Evolutionary conservation across 2,888 invertebrate genomes (phyloP).

Genomic region (Tetragonula carbonaria): DNA sequence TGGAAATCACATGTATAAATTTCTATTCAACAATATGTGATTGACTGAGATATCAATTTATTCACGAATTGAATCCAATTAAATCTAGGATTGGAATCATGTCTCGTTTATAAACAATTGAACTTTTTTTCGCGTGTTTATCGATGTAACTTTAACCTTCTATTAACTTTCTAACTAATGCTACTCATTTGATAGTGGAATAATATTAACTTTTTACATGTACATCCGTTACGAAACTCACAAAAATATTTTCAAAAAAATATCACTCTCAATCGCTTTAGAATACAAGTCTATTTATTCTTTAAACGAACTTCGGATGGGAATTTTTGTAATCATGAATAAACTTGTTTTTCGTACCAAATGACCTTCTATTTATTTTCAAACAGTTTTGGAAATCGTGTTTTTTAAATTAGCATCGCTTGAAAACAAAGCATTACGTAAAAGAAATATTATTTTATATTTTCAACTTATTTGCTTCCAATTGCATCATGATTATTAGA

Average conservation of each 20-base stretch:
- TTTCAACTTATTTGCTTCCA: too few species aligned
- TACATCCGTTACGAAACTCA: background rate
- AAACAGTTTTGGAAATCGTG: background rate
- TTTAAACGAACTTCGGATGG: background rate
- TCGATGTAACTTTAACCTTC: conserved; percentile 21
- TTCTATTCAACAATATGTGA: background rate
- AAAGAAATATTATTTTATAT: too few species aligned
- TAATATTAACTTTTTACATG: background rate
- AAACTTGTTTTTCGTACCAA: background rate
- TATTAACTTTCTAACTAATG: conserved; percentile 1
- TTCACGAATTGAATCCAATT: background rate
- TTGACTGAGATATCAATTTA: too few species aligned
- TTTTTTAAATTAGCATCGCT: background rate
- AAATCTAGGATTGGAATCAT: background rate
- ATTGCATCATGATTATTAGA: too few species aligned
- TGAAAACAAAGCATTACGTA: background rate
- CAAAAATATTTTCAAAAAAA: background rate
- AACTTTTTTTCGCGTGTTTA: background rate
- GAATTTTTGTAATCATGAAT: background rate
- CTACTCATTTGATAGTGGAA: background rate
- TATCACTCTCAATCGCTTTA: too few species aligned
- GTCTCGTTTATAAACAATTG: background rate
- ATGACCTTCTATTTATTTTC: background rate
- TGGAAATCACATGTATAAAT: background rate
- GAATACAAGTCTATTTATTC: background rate